Evolutionary conservation across 2,113 vertebrate genomes (phyloP).

Genomic region (Hoplias malabaricus): DNA sequence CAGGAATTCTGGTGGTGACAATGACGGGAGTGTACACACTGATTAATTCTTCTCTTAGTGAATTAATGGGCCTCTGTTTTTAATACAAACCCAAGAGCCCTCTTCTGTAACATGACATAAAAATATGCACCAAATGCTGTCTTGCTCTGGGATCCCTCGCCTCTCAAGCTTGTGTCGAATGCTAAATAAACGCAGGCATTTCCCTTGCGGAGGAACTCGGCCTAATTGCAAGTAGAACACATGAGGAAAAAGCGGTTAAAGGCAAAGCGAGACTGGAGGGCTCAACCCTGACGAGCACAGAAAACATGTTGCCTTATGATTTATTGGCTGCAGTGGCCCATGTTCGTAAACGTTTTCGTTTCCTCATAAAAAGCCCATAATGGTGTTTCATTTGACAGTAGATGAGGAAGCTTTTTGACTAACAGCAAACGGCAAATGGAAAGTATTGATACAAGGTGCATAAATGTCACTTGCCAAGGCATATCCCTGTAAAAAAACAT

Average conservation of each 20-base stretch:
- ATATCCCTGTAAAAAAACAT: slow-evolving; percentile 16
- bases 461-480: slow-evolving; percentile 59
- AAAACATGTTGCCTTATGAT: slow-evolving; percentile 57
- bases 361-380: slow-evolving; percentile 72
- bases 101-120: slow-evolving; percentile 45
- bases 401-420: slow-evolving; percentile 46
- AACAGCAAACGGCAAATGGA: slow-evolving; percentile 64
- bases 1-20: slow-evolving; percentile 8
- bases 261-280: slow-evolving; percentile 40
- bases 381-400: slow-evolving; percentile 72
- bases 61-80: slow-evolving; percentile 47
- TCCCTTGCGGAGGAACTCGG: slow-evolving; percentile 50
- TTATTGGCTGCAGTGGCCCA: slow-evolving; percentile 67
- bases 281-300: slow-evolving; percentile 36
- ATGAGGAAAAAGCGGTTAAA: slow-evolving; percentile 35
- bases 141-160: slow-evolving; percentile 32
- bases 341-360: slow-evolving; percentile 74
- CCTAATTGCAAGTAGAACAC: slow-evolving; percentile 56
- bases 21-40: slow-evolving; percentile 36
- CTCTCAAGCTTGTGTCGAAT: slow-evolving; percentile 37
- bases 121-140: slow-evolving; percentile 48
- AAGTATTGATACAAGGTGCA: slow-evolving; percentile 73
- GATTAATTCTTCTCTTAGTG: slow-evolving; percentile 46
- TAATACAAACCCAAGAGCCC: slow-evolving; percentile 27
- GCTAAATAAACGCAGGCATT: slow-evolving; percentile 30